phyloP scores from a whole-genome alignment of 2,888 invertebrate genomes.

The Drosophila neonasuta region DNA sequence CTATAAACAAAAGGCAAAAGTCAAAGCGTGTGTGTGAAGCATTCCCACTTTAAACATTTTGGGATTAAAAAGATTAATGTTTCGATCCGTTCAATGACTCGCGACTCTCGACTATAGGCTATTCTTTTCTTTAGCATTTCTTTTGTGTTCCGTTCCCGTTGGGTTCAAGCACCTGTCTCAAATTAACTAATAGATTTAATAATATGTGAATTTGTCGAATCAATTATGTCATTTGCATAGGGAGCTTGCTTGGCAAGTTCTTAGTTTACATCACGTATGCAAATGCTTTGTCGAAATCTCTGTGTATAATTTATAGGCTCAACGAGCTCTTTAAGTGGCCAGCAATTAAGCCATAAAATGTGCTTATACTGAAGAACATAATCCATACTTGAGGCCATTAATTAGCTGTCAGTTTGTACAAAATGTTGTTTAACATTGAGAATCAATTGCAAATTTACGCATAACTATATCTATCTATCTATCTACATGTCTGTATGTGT shows the following conservation, averaged over 20 bases:
- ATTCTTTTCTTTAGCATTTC: slow-evolving; percentile 11
- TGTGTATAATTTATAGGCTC: slow-evolving; percentile 25
- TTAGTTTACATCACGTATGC: slow-evolving; percentile 47
- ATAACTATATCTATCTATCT: background rate
- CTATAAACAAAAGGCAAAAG: slow-evolving; percentile 22
- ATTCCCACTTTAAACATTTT: slow-evolving; percentile 14
- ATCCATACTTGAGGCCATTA: slow-evolving; percentile 31
- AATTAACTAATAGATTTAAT: slow-evolving; percentile 19
- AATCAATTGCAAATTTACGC: slow-evolving; percentile 15
- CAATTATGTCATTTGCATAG: slow-evolving; percentile 27
- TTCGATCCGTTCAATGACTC: slow-evolving; percentile 12
- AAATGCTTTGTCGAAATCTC: slow-evolving; percentile 23
- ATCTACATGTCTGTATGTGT: background rate
- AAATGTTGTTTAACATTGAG: slow-evolving; percentile 38
- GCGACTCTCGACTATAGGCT: slow-evolving; percentile 12
- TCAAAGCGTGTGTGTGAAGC: slow-evolving; percentile 17
- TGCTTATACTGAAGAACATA: slow-evolving; percentile 15
- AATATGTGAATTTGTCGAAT: slow-evolving; percentile 28
- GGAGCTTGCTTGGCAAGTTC: slow-evolving; percentile 33
- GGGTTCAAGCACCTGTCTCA: slow-evolving; percentile 50
- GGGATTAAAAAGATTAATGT: slow-evolving; percentile 37
- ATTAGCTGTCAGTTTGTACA: slow-evolving; percentile 21
- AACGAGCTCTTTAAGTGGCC: slow-evolving; percentile 13
- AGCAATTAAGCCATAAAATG: slow-evolving; percentile 18
- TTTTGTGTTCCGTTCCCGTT: slow-evolving; percentile 6